Evolutionary conservation across 64 coral and sea anemone genomes (phyloP).

Genomic region (Cladopsammia gracilis): DNA sequence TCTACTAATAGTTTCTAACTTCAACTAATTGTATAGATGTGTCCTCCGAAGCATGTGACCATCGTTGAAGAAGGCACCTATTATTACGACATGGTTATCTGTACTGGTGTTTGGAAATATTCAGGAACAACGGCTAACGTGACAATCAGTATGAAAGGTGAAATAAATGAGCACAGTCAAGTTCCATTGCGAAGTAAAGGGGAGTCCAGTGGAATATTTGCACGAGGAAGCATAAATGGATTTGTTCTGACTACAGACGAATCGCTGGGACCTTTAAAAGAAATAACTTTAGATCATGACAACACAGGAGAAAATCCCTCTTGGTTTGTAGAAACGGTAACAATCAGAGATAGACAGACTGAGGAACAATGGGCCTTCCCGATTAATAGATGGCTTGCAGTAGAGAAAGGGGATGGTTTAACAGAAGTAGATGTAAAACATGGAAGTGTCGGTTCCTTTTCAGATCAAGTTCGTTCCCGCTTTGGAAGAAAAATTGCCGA

Average conservation of each 20-base stretch:
- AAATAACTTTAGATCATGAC: constrained; percentile 67
- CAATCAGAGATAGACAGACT: constrained; percentile 39
- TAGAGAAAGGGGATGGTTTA: constrained; percentile 65
- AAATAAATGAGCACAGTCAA: constrained; percentile 13
- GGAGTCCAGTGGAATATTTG: constrained; percentile 15
- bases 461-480: constrained; percentile 22
- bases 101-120: constrained; percentile 56
- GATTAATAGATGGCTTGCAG: constrained; percentile 75
- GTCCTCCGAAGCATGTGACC: not conserved
- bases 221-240: constrained; percentile 53
- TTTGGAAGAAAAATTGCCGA: constrained; percentile 64
- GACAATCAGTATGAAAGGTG: constrained; percentile 20
- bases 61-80: constrained; percentile 16
- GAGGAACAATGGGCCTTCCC: constrained; percentile 40
- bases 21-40: not conserved
- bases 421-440: constrained; percentile 42
- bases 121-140: constrained; percentile 54
- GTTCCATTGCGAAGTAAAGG: constrained; percentile 18
- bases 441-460: not conserved
- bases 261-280: constrained; percentile 39
- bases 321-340: constrained; percentile 64
- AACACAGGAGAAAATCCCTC: constrained; percentile 65
- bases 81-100: constrained; percentile 51
- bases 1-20: too few species aligned
- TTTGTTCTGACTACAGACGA: constrained; percentile 41